Conservation (phyloP, 2,113 vertebrate genomes). For the Austrofundulus limnaeus region DNA sequence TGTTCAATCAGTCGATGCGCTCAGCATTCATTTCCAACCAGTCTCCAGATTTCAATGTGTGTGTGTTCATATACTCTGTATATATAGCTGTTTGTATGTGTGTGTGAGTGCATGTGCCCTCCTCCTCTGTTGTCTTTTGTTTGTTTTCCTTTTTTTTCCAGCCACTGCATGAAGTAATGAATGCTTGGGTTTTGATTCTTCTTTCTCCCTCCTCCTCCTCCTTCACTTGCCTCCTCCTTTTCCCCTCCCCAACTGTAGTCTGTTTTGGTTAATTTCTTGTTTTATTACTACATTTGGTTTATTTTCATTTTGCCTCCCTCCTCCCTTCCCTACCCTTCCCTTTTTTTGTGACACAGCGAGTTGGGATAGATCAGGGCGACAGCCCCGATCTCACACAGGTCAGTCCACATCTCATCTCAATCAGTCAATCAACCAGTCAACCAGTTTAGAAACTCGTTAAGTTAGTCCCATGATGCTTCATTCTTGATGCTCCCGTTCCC, state of each 20-base stretch:
- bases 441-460: slow-evolving; percentile 64
- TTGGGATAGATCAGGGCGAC: slow-evolving; percentile 92
- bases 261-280: slow-evolving; percentile 62
- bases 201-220: slow-evolving; percentile 75
- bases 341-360: slow-evolving; percentile 89
- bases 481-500: slow-evolving; percentile 77
- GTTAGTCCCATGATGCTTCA: slow-evolving; percentile 77
- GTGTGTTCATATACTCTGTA: slow-evolving; percentile 27
- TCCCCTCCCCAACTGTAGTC: slow-evolving; percentile 53
- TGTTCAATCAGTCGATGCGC: slow-evolving; percentile 63
- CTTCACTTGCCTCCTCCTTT: slow-evolving; percentile 65
- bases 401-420: slow-evolving; percentile 83
- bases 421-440: slow-evolving; percentile 77
- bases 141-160: slow-evolving; percentile 76
- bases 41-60: slow-evolving; percentile 67
- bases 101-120: slow-evolving; percentile 57
- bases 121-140: slow-evolving; percentile 69
- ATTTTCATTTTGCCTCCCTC: slow-evolving; percentile 69
- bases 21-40: slow-evolving; percentile 68
- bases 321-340: slow-evolving; percentile 47
- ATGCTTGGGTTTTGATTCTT: slow-evolving; percentile 80
- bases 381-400: slow-evolving; percentile 95
- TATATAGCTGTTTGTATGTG: slow-evolving; percentile 66
- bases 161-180: slow-evolving; percentile 80
- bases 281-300: slow-evolving; percentile 73